A percentile compares a stretch with the other conserved stretches of the same genome.
Conservation (phyloP, 2,888 invertebrate species). For the Andricus quercusramuli region DNA sequence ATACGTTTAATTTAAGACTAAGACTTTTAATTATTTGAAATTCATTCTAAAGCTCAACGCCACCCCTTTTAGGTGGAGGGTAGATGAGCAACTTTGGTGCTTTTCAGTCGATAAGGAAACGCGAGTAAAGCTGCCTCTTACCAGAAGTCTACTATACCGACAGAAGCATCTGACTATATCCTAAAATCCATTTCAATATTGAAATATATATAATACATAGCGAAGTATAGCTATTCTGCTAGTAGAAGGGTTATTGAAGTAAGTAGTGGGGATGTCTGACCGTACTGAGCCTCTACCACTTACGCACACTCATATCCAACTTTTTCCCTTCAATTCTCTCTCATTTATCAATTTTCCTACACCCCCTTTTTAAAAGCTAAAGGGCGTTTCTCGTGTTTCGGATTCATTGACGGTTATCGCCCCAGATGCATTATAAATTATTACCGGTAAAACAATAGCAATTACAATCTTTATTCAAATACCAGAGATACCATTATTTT, state of each 20-base stretch:
- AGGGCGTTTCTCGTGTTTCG: conserved; percentile 63
- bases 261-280: neutral
- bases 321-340: neutral
- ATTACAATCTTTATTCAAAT: conserved; percentile 62
- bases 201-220: neutral
- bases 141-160: conserved; percentile 72
- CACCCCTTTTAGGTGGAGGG: conserved; percentile 72
- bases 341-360: neutral
- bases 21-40: neutral
- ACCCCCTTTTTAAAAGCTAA: conserved; percentile 54
- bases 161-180: conserved; percentile 52
- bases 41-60: conserved; percentile 44
- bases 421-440: conserved; percentile 63
- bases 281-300: neutral
- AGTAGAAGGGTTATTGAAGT: neutral
- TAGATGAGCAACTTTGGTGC: conserved; percentile 51
- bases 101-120: conserved; percentile 76
- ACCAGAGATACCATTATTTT: neutral
- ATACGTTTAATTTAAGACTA: neutral
- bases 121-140: conserved; percentile 53
- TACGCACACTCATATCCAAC: neutral
- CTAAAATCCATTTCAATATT: neutral
- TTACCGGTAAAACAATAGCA: conserved; percentile 60
- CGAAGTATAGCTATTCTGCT: neutral
- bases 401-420: conserved; percentile 66